Base-by-base conservation (phyloP, 92 coral and sea anemone genomes). In the Isaurus tuberculatus region DNA sequence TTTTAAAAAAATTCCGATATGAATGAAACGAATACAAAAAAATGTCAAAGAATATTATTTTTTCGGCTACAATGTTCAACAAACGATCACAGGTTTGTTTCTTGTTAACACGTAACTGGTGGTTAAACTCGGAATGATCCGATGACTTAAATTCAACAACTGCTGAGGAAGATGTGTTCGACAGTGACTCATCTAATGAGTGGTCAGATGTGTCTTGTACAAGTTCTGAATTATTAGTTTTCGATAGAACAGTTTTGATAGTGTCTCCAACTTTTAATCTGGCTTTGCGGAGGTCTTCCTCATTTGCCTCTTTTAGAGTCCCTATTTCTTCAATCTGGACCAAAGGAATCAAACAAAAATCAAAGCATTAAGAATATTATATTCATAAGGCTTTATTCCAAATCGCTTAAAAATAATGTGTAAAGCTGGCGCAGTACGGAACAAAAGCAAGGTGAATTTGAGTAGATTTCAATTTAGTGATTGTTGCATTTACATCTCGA, bases 251-350 rank as follows among this genome's bases (percentile, higher is more conserved):
- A 6, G 79, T 67, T 64, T 86, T 86, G 9, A 86, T 79, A 0
- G 79, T 69, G 43, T 86, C 89, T 0, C 89, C 80, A 32, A 85
- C 48, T 32, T 77, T 85, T 32, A 85, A 61, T 28, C 88, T 84
- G 23, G 84, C 69, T 63, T 16, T 28, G 13, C 75, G 75, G 30
- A 84, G 72, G 81, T 84, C 88, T 15, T 60, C 65, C 37, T 84
- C 88, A 13, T 9, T 73, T 15, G 88, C 81, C 10, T 29, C 70
- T 26, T 48, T 1, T 23, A 82, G 79, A 27, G 86, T 70, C 58
- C 68, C 65, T 53, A 84, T 10, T 31, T 84, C 88, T 32, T 84
- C 75, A 44, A 84, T 84, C 88, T 74, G 66, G 23, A 23, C 8
- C 48, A 46, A 65, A 26, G 1, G 70, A 82, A 58, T 43, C 32